Conservation (phyloP, 1,140 invertebrate genomes). For the Drosophila sp. region DNA sequence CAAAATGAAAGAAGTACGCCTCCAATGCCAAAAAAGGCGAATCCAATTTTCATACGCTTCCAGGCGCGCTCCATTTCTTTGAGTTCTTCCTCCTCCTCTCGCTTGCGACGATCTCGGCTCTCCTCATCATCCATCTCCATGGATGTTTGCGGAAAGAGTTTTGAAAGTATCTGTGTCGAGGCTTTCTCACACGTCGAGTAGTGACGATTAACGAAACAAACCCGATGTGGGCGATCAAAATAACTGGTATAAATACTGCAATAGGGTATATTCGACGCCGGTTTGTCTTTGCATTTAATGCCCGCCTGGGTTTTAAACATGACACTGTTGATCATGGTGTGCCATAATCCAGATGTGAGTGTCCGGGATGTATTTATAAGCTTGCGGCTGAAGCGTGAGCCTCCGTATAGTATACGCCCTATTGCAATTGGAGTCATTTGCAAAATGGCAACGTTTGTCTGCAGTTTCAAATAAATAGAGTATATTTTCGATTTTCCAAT, state of each 20-base stretch:
- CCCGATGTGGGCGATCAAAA: conserved; percentile 19
- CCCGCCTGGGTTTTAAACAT: conserved; percentile 9
- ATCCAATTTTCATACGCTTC: conserved; percentile 87
- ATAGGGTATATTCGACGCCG: neutral
- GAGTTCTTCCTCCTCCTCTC: conserved; percentile 75
- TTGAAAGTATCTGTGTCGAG: conserved; percentile 66
- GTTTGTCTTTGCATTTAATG: neutral
- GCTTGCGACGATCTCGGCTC: conserved; percentile 59
- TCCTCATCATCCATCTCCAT: conserved; percentile 58
- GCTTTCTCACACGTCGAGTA: conserved; percentile 57
- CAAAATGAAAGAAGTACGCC: conserved; percentile 85
- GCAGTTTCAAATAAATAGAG: conserved; percentile 30
- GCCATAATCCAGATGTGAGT: conserved; percentile 38
- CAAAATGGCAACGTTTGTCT: conserved; percentile 41
- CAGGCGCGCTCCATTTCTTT: conserved; percentile 87
- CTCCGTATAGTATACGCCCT: conserved; percentile 24
- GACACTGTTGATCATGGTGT: conserved; percentile 33
- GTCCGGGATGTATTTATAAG: conserved; percentile 40
- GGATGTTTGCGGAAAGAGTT: conserved; percentile 81
- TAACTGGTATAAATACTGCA: conserved; percentile 2
- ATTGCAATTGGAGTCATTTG: conserved; percentile 55
- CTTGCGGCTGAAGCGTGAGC: conserved; percentile 28
- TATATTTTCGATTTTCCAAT: conserved; percentile 32
- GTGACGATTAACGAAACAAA: conserved; percentile 35
- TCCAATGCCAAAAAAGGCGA: conserved; percentile 86